Base-by-base conservation (phyloP, 2,797 vertebrate species). In the Cuculus canorus region DNA sequence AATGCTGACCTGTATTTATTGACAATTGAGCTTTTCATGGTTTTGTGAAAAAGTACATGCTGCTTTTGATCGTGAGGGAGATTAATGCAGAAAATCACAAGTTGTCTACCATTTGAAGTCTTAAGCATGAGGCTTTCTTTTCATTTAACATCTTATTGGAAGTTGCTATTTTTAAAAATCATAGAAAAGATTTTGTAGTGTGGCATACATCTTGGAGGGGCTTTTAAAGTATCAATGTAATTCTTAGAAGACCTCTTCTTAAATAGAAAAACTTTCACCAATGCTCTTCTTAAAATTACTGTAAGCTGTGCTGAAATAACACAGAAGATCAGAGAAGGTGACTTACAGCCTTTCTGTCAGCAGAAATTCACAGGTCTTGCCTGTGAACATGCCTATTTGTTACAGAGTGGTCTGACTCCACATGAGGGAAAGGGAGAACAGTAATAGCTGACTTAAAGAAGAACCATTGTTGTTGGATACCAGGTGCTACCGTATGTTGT, bases 71-170 rank as follows among this genome's bases (percentile, higher is more conserved):
- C 33, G 19, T 10, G 14, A 69, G 64, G 25, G 35, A 52, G 70
- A 82, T 93, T 95, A 90, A 82, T 28, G 39, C 52, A 84, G 90
- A 61, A 93, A 90, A 88, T 72, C 59, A 45, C 66, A 72, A 88
- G 66, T 54, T 79, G 70, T 56, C 32, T 84, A 66, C 70, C 52
- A 95, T 82, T 86, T 73, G 83, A 82, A 93, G 79, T 76, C 77
- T 76, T 88, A 86, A 86, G 41, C 37, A 17, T 1, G 12, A 88
- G 43, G 30, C 17, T 90, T 93, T 90, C 59, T 88, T 90, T 93
- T 86, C 27, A 17, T 82, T 87, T 77, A 89, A 66, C 0, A 0
- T 48, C 43, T 82, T 48, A 17, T 25, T 84, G 25, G 35, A 70
- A 78, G 47, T 17, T 75, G 16, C 45, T 82, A 41, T 84, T 94